Evolutionary conservation across 2,888 invertebrate genomes (phyloP).

Genomic region (Hydraecia micacea): DNA sequence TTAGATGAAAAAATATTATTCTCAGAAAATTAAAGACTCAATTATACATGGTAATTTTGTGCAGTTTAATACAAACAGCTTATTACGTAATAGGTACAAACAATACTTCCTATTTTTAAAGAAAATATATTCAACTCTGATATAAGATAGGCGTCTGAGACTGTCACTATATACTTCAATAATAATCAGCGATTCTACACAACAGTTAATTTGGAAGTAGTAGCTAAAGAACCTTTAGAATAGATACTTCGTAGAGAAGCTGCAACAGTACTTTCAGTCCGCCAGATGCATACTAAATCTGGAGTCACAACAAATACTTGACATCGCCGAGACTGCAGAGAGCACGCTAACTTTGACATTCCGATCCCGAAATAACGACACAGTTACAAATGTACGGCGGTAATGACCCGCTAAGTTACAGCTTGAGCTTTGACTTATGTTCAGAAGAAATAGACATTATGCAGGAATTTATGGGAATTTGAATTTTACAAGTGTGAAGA

Average conservation of each 20-base stretch:
- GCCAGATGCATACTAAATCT: slow-evolving; percentile 58
- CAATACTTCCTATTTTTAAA: slow-evolving; percentile 4
- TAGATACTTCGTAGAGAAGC: neutral
- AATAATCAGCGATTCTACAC: neutral
- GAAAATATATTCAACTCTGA: slow-evolving; percentile 8
- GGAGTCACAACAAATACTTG: slow-evolving; percentile 68
- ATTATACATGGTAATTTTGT: slow-evolving; percentile 10
- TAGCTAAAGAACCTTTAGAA: neutral
- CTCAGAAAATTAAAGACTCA: slow-evolving; percentile 1
- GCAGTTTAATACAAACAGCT: slow-evolving; percentile 11
- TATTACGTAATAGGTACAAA: neutral
- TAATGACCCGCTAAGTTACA: slow-evolving; percentile 66
- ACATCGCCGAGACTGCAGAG: slow-evolving; percentile 51
- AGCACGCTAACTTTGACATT: slow-evolving; percentile 59
- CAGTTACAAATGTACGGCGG: slow-evolving; percentile 59
- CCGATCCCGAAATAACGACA: slow-evolving; percentile 71
- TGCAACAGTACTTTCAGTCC: slow-evolving; percentile 20
- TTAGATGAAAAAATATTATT: slow-evolving; percentile 12
- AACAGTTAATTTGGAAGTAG: neutral
- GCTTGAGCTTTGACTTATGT: slow-evolving; percentile 52
- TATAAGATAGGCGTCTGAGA: slow-evolving; percentile 21
- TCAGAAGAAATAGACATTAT: slow-evolving; percentile 34
- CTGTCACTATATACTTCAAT: slow-evolving; percentile 2
- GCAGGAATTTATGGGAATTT: slow-evolving; percentile 47
- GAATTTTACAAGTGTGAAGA: slow-evolving; percentile 31